Conservation (phyloP, 1,140 invertebrate species). For the Agrilus planipennis region DNA sequence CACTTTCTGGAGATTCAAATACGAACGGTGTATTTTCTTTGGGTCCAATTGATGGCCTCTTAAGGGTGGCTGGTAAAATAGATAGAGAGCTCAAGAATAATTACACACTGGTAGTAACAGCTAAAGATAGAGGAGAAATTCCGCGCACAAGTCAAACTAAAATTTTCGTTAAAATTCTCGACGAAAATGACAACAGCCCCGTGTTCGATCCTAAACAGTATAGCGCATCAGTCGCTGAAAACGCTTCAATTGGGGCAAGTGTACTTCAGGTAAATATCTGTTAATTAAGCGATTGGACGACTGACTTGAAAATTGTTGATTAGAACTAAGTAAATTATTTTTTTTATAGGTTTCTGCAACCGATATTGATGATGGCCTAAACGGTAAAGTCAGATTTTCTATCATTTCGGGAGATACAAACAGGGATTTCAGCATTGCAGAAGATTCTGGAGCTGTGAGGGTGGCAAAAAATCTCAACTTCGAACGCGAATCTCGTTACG, state of each 20-base stretch:
- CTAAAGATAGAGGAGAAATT: slow-evolving; percentile 80
- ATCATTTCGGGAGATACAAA: slow-evolving; percentile 83
- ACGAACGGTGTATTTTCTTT: slow-evolving; percentile 59
- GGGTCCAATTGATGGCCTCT: slow-evolving; percentile 75
- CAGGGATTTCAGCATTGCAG: slow-evolving; percentile 78
- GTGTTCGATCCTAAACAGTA: slow-evolving; percentile 82
- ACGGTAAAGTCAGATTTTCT: slow-evolving; percentile 78
- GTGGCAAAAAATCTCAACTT: slow-evolving; percentile 87
- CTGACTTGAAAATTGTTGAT: not conserved
- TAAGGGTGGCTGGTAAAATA: slow-evolving; percentile 66
- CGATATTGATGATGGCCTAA: slow-evolving; percentile 80
- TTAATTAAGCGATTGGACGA: no score
- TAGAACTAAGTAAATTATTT: not conserved
- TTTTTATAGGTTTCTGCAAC: slow-evolving; percentile 69
- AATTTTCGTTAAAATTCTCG: slow-evolving; percentile 64
- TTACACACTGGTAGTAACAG: slow-evolving; percentile 70
- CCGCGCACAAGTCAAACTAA: slow-evolving; percentile 56
- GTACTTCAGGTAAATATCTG: slow-evolving; percentile 63
- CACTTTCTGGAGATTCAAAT: slow-evolving; percentile 45
- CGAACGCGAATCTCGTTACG: slow-evolving; percentile 75
- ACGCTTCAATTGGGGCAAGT: slow-evolving; percentile 83
- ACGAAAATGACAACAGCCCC: slow-evolving; percentile 91
- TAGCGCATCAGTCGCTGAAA: slow-evolving; percentile 77
- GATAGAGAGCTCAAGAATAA: slow-evolving; percentile 75
- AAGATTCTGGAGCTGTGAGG: slow-evolving; percentile 77